Evolutionary conservation across 2,888 invertebrate species (phyloP), one percentile per base, ranked within the genome.

Genomic region (Eutolmus rufibarbis): DNA sequence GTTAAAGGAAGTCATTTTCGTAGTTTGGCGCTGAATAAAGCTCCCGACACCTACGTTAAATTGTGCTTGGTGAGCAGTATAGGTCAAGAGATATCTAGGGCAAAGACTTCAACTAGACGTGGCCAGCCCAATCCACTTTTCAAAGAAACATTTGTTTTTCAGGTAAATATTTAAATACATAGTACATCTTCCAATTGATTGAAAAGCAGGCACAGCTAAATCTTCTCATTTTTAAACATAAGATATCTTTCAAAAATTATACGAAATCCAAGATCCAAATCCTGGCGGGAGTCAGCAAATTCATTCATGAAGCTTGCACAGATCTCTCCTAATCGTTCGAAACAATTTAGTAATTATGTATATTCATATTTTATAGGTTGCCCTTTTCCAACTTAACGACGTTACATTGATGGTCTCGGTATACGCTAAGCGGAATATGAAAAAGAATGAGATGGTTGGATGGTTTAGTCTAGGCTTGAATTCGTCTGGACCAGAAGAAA

Each of bases 81-180:
- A 90, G 98, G 98, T 23, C 97, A 97, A 93, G 98, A 98, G 93
- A 96, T 98, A 93, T 97, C 97, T 0, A 95, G 97, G 89, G 97
- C 97, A 92, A 98, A 98, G 94, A 98, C 98, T 56, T 97, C 97
- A 86, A 96, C 98, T 16, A 94, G 97, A 89, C 95, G 98, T 84
- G 97, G 98, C 14, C 98, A 98, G 93, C 98, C 98, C 79, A 98
- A 98, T 94, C 98, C 98, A 57, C 95, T 98, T 14, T 98, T 97
- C 92, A 98, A 98, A 93, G 98, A 98, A 93, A 97, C 97, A 3
- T 98, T 98, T 92, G 96, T 98, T 93, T 98, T 98, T 93, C 98
- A 98, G 95, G 97, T 97, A 16, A 16, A 2, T 66, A 78, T 78
- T n/a, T 34, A 34, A 31, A 31, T 31, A 31, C 5, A 4, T 76